These are phyloP conservation scores for Protobothrops mucrosquamatus DNA, from an alignment of 2,113 vertebrate genomes.

Conservation along the genomic window DNA sequence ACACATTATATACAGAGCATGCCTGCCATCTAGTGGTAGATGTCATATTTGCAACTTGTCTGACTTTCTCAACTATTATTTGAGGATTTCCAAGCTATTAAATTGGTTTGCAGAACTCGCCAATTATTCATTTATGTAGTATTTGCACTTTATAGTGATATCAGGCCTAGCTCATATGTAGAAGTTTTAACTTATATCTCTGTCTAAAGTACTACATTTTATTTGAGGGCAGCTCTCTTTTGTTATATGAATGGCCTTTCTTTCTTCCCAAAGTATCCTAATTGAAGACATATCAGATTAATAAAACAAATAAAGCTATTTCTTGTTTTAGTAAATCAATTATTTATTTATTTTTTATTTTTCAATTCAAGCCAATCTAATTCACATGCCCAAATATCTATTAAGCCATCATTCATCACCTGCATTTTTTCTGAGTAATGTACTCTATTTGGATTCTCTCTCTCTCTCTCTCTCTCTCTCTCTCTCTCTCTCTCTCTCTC, in stretches of 20 bases:
- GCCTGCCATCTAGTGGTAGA: slow-evolving; percentile 63
- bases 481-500: background rate
- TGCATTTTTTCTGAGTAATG: background rate
- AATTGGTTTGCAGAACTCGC: background rate
- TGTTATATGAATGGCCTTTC: background rate
- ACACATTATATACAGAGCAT: slow-evolving; percentile 5
- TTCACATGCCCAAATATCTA: background rate
- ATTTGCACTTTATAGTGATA: background rate
- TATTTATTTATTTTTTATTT: background rate
- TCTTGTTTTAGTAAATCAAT: background rate
- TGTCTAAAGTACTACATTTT: background rate
- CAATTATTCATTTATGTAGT: background rate
- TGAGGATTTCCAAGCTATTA: background rate
- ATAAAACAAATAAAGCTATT: background rate
- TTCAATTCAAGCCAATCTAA: background rate
- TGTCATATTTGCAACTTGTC: slow-evolving; percentile 40
- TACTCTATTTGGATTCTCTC: background rate
- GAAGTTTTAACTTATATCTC: background rate
- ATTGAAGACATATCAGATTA: background rate
- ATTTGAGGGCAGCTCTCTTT: background rate
- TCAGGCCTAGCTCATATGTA: background rate
- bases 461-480: no score
- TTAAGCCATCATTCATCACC: background rate
- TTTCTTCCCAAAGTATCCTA: background rate
- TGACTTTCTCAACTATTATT: background rate